These are phyloP conservation scores for Eupithecia insigniata DNA, from an alignment of 2,888 invertebrate species.

Conservation along the genomic window DNA sequence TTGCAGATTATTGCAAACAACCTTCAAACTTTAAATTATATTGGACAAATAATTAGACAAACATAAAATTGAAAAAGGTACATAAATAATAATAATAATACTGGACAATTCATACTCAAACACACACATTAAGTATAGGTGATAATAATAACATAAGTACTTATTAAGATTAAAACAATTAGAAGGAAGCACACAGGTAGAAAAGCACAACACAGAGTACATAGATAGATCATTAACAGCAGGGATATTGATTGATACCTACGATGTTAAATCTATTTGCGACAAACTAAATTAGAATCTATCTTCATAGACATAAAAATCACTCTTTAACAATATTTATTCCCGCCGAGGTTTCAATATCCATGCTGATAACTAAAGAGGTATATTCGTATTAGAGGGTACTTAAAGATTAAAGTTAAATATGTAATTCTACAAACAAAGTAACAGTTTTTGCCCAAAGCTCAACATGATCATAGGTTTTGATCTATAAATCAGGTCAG, in stretches of 20 bases:
- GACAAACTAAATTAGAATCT: not conserved
- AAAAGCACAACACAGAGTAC: conserved; percentile 79
- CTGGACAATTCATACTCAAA: not conserved
- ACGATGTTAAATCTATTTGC: not conserved
- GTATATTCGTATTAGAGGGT: not conserved
- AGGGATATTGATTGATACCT: not conserved
- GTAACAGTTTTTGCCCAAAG: not conserved
- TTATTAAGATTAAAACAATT: conserved; percentile 9
- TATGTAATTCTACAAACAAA: not conserved
- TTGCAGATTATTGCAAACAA: not conserved
- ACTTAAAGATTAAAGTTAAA: not conserved
- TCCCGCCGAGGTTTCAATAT: not conserved
- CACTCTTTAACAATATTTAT: no score
- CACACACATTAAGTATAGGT: not conserved
- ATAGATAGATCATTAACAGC: not conserved
- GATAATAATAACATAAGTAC: not conserved
- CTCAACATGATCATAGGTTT: not conserved
- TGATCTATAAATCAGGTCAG: no score
- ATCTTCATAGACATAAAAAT: not conserved
- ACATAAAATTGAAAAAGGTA: not conserved
- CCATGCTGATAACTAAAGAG: conserved; percentile 3
- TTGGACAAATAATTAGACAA: not conserved
- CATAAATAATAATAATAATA: not conserved
- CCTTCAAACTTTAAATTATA: not conserved
- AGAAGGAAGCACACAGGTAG: conserved; percentile 72